Evolutionary conservation across 2,113 vertebrate species (phyloP).

Genomic region (Ictalurus furcatus): DNA sequence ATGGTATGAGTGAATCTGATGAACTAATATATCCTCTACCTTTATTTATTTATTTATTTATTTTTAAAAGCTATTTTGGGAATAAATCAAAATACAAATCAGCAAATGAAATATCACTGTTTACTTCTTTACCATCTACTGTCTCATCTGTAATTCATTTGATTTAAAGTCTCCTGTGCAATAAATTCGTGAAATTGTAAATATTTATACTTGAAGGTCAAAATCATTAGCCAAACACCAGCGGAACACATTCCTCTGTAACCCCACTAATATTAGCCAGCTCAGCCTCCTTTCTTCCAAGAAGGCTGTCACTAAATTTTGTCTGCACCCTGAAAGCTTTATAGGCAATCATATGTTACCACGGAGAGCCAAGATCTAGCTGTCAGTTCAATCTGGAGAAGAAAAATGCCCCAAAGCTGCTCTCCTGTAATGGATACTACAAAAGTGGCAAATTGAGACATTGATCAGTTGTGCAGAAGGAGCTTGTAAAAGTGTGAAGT

Average conservation of each 20-base stretch:
- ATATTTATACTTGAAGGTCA: not conserved
- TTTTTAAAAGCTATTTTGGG: not conserved
- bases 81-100: not conserved
- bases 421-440: conserved; percentile 28
- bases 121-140: not conserved
- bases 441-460: conserved; percentile 21
- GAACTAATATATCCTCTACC: conserved; percentile 48
- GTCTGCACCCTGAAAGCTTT: not conserved
- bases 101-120: not conserved
- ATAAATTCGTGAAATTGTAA: not conserved
- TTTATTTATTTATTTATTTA: not conserved
- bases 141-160: not conserved
- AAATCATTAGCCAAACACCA: not conserved
- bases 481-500: conserved; percentile 56
- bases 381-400: conserved; percentile 24
- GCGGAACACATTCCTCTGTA: not conserved
- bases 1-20: conserved; percentile 66
- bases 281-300: not conserved
- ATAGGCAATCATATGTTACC: not conserved
- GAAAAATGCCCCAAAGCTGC: conserved; percentile 4
- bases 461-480: conserved; percentile 32
- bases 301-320: not conserved
- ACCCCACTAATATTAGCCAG: not conserved
- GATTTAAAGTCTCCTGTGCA: not conserved
- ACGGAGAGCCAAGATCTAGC: not conserved